These are phyloP conservation scores for Rotaria magnacalcarata DNA, from an alignment of 2,888 invertebrate species.

Conservation along the genomic window DNA sequence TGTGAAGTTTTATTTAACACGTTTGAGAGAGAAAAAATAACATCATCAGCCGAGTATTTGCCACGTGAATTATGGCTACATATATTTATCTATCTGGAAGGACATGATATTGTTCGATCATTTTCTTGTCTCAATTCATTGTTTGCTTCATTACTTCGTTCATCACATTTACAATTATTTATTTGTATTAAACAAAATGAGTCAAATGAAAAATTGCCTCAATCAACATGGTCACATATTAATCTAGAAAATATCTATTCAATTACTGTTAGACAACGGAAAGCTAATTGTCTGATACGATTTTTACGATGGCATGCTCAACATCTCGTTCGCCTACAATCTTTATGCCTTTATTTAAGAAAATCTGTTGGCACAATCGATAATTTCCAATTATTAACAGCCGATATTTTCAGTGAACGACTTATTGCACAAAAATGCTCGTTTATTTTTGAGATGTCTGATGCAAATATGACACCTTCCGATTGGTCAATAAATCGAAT, in stretches of 20 bases:
- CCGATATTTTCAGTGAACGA: neutral
- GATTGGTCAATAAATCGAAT: neutral
- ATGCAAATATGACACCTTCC: neutral
- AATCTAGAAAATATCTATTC: neutral
- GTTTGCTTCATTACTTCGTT: neutral
- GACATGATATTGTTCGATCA: neutral
- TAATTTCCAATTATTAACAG: neutral
- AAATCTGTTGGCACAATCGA: neutral
- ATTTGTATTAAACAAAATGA: neutral
- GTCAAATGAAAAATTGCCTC: neutral
- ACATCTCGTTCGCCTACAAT: neutral
- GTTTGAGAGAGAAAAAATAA: neutral
- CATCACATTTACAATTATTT: neutral
- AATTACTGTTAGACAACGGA: neutral
- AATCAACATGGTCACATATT: neutral
- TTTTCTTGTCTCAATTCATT: neutral
- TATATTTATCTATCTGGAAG: neutral
- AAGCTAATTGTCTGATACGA: neutral
- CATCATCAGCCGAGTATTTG: neutral
- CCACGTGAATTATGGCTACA: neutral
- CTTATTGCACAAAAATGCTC: neutral
- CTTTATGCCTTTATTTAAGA: neutral
- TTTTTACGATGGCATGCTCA: neutral
- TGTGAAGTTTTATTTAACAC: neutral
- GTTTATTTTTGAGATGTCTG: neutral